Evolutionary conservation across 2,797 vertebrate species (phyloP).

Genomic region (Atherinosoma microstoma): DNA sequence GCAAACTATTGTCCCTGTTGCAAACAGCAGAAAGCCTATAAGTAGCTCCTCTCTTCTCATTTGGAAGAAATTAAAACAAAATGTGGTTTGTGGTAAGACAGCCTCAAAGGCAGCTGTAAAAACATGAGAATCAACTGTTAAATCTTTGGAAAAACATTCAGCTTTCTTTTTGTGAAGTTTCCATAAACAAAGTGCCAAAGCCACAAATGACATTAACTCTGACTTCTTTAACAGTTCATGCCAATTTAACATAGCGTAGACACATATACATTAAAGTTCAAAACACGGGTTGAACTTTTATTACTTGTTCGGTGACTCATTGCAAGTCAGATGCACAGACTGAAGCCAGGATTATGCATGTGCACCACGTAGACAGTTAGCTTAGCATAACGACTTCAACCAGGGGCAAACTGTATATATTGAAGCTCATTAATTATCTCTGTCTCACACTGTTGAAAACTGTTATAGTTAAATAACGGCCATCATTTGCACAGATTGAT

Average conservation of each 20-base stretch:
- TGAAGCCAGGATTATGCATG: background rate
- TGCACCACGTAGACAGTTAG: background rate
- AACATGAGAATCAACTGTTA: slow-evolving; percentile 50
- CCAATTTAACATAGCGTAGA: background rate
- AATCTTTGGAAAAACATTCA: slow-evolving; percentile 49
- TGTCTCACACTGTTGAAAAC: background rate
- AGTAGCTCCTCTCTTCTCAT: slow-evolving; percentile 30
- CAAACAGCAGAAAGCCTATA: slow-evolving; percentile 1
- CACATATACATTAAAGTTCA: background rate
- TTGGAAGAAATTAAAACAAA: slow-evolving; percentile 51
- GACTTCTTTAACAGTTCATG: background rate
- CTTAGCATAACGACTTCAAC: background rate
- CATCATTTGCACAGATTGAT: background rate
- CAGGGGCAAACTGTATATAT: background rate
- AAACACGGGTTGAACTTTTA: background rate
- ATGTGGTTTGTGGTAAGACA: slow-evolving; percentile 59
- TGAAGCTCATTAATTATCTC: background rate
- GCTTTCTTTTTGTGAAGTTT: slow-evolving; percentile 43
- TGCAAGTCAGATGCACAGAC: background rate
- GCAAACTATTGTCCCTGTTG: background rate
- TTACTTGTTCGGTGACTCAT: background rate
- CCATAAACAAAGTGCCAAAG: slow-evolving; percentile 35
- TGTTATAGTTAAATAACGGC: background rate
- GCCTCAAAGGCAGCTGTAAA: slow-evolving; percentile 51
- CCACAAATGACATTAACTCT: slow-evolving; percentile 4